Evolutionary conservation across 2,888 invertebrate genomes (phyloP).

Genomic region (Beris chalybata): DNA sequence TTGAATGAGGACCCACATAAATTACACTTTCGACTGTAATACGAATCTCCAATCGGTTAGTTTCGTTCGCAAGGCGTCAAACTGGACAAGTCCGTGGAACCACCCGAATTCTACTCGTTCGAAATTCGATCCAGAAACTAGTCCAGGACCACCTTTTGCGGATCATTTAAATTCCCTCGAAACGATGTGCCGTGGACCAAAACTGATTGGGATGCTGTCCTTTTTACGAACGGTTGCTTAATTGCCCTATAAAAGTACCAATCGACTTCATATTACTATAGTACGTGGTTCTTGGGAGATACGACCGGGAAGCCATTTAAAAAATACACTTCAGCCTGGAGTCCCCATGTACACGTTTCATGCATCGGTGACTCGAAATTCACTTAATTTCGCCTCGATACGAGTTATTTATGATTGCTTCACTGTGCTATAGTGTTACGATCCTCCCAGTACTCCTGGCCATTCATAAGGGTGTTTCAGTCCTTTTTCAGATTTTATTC

Average conservation of each 20-base stretch:
- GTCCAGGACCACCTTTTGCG: slow-evolving; percentile 10
- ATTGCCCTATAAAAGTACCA: slow-evolving; percentile 11
- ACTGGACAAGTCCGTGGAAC: slow-evolving; percentile 3
- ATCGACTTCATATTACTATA: slow-evolving; percentile 7
- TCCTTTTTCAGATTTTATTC: slow-evolving; percentile 5
- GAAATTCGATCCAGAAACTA: slow-evolving; percentile 11
- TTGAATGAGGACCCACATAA: slow-evolving; percentile 22
- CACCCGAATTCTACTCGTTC: neutral
- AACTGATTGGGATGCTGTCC: neutral
- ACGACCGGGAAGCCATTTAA: neutral
- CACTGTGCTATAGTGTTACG: slow-evolving; percentile 3
- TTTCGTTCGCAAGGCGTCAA: slow-evolving; percentile 25
- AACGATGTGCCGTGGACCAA: neutral
- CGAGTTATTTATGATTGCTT: slow-evolving; percentile 28
- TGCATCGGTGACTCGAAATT: slow-evolving; percentile 55
- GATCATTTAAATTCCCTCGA: slow-evolving; percentile 10
- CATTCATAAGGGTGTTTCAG: neutral
- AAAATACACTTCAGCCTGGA: neutral
- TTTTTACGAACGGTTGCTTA: neutral
- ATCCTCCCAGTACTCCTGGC: neutral
- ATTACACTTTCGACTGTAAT: slow-evolving; percentile 13
- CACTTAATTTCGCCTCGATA: slow-evolving; percentile 51
- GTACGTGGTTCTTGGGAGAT: neutral
- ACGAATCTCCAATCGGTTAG: slow-evolving; percentile 26
- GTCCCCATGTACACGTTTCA: slow-evolving; percentile 44